Evolutionary conservation across 1,140 invertebrate species (phyloP), one percentile per base, ranked within the genome.

Genomic region (Panulirus ornatus): DNA sequence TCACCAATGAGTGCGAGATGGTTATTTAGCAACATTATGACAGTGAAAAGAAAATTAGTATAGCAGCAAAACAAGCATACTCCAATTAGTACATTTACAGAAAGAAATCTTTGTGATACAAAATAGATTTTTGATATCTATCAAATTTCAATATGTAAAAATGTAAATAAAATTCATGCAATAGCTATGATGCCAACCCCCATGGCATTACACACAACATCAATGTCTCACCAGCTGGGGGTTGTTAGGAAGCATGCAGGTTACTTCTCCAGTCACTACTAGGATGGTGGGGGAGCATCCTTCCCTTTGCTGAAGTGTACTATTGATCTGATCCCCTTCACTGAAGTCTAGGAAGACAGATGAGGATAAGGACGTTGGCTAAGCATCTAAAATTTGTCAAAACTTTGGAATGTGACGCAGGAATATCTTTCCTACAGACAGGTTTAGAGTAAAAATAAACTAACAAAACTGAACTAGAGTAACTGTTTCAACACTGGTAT

Each of bases 251-350:
- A 40, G 66, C 88, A 89, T 89, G 88, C 88, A 83, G 88, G 47
- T 66, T 73, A 82, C 51, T 51, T 51, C 79, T 89, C 79, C 88
- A 89, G 70, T 73, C 79, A 54, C 88, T 89, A 79, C 87, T 90
- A 92, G 79, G 83, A 70, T 22, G 84, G 85, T 84, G 79, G 87
- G 84, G 85, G 90, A 34, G 70, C 83, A 81, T 87, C 91, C 90
- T 83, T 90, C 75, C 88, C 88, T 90, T 90, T 90, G 88, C 88
- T 90, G 88, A 90, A 90, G 88, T 90, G 70, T 51, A 90, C 88
- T 84, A 90, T 90, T 71, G 88, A 90, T 66, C 88, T 84, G 83
- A 90, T 90, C 54, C 88, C 88, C 82, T 76, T 90, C 88, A 90
- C 88, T 83, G 88, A 90, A 8, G 88, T 90, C 88, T 90, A 90